These are phyloP conservation scores for Orycteropus afer DNA, from an alignment of 2,113 vertebrate genomes.

Conservation along the genomic window DNA sequence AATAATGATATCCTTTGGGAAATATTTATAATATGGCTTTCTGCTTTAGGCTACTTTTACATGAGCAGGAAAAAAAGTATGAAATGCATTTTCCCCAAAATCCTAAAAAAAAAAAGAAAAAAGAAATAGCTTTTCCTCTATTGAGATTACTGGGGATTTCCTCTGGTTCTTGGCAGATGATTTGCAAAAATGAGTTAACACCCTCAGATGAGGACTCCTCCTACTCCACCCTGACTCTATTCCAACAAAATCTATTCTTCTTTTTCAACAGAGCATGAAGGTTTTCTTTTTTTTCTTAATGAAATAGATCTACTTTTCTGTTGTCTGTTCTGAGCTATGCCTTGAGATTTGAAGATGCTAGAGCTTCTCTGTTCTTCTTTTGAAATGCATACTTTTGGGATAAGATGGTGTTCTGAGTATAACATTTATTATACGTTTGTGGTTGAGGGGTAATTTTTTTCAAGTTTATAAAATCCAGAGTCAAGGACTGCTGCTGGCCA, in stretches of 20 bases:
- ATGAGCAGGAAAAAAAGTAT: neutral
- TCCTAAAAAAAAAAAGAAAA: neutral
- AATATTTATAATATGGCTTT: neutral
- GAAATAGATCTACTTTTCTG: conserved; percentile 3
- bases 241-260: conserved; percentile 61
- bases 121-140: neutral
- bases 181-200: conserved; percentile 67
- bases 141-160: conserved; percentile 73
- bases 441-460: conserved; percentile 27
- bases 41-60: neutral
- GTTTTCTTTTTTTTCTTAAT: neutral
- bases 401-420: neutral
- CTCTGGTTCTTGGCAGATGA: conserved; percentile 65
- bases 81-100: conserved; percentile 5
- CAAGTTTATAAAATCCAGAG: conserved; percentile 60
- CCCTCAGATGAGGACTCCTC: conserved; percentile 57
- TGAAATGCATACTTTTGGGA: neutral
- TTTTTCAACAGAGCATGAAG: neutral
- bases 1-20: conserved; percentile 39
- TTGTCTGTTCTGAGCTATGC: neutral
- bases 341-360: neutral
- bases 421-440: neutral
- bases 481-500: neutral
- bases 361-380: neutral
- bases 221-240: conserved; percentile 73